Evolutionary conservation across 1,140 invertebrate genomes (phyloP), one percentile per base, ranked within the genome.

Genomic region (Zeugodacus cucurbitae): DNA sequence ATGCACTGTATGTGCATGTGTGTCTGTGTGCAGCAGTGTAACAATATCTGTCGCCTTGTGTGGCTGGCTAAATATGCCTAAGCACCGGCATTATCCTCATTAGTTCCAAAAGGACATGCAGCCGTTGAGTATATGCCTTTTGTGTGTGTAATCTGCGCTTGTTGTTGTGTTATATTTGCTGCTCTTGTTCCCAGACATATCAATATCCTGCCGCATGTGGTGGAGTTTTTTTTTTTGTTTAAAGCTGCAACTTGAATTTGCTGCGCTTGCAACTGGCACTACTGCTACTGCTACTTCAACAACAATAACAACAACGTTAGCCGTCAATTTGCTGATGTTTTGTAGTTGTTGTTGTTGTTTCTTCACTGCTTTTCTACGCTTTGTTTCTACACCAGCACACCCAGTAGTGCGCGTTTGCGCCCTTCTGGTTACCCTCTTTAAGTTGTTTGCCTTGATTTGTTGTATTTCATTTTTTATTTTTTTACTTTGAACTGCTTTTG

Each of bases 201-300:
- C 74, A 78, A 78, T 78, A 78, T 78, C 74, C 74, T 78, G 41
- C 74, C n/a, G n/a, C n/a, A n/a, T n/a, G 48, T 17, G 74, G 22
- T 11, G 22, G 8, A 8, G 32, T 74, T 34, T 41, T 37, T 20
- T 17, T 74, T 74, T 41, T 37, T 20, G 34, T 74, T 74, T 22
- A n/a, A 34, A 32, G 32, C 34, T 74, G 34, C 67, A 32, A 67
- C 62, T 67, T 67, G 5, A 67, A 32, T 67, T 67, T 67, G 4
- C 62, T 2, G 37, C n/a, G 67, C 20, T 74, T 37, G 67, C 11
- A 48, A 48, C 44, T 48, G 44, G 10, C 10, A 2, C 44, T 48
- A 14, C 44, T 3, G 11, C 44, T 48, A 14, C 29, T 67, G 7
- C 29, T 48, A 14, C 44, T 3, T 1, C 44, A 11, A 14, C 29